A percentile compares a stretch with the other conserved stretches of the same genome.
Evolutionary conservation across 2,113 vertebrate genomes (phyloP).

Genomic region (Narcine bancroftii): DNA sequence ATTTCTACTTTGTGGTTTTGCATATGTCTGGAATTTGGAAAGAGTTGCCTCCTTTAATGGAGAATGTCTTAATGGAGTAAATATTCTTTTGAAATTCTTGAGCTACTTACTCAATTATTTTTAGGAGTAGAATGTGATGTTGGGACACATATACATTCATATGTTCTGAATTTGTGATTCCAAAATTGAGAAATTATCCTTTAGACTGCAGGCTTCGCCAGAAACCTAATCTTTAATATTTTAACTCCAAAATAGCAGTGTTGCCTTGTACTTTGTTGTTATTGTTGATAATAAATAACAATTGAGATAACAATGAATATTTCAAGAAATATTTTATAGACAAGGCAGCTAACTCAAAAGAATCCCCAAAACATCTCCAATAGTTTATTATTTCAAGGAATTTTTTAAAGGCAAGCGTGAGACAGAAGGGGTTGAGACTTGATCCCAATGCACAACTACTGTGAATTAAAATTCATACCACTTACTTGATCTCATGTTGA

Average conservation of each 20-base stretch:
- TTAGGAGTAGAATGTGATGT: neutral
- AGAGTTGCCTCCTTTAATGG: neutral
- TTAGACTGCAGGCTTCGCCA: neutral
- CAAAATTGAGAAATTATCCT: slow-evolving; percentile 4
- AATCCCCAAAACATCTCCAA: neutral
- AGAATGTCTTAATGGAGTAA: neutral
- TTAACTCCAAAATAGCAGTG: neutral
- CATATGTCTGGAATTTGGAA: neutral
- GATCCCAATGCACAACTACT: neutral
- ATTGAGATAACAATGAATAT: neutral
- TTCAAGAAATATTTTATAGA: neutral
- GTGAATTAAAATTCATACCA: neutral
- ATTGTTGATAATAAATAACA: neutral
- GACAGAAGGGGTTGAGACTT: neutral
- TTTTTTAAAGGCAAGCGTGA: neutral
- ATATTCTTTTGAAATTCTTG: neutral
- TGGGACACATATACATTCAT: neutral
- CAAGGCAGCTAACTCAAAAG: neutral
- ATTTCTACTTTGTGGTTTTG: neutral
- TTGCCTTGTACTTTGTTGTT: neutral
- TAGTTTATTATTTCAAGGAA: neutral
- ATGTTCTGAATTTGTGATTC: neutral
- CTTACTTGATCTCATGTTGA: neutral
- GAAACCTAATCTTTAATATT: neutral
- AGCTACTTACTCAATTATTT: neutral